Evolutionary conservation across 2,797 vertebrate genomes (phyloP).

Genomic region (Vipera ursinii): DNA sequence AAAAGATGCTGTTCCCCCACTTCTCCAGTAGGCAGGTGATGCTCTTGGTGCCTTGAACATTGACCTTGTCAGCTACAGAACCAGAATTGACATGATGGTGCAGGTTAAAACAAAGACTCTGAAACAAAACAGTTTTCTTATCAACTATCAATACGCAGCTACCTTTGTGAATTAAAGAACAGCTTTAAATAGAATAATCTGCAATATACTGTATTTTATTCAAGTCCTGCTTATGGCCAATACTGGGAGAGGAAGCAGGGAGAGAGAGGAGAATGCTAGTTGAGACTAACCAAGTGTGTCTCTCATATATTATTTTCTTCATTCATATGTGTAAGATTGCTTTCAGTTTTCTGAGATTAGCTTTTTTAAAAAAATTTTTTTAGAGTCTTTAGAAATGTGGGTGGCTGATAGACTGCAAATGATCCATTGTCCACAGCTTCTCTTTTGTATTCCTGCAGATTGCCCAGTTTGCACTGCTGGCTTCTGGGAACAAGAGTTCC

Average conservation of each 20-base stretch:
- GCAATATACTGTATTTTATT: background rate
- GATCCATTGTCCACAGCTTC: background rate
- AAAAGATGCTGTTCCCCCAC: conserved; percentile 70
- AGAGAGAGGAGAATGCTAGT: background rate
- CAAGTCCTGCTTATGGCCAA: background rate
- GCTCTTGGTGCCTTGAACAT: conserved; percentile 63
- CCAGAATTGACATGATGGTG: conserved; percentile 24
- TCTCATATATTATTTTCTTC: background rate
- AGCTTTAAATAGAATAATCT: background rate
- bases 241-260: background rate
- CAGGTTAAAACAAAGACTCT: conserved; percentile 25
- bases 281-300: background rate
- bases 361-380: background rate
- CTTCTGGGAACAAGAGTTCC: background rate
- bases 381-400: background rate
- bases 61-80: conserved; percentile 66
- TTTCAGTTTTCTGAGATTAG: background rate
- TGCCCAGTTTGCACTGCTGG: background rate
- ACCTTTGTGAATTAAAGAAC: background rate
- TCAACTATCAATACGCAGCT: background rate
- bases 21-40: conserved; percentile 68
- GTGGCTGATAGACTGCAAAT: background rate
- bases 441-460: background rate
- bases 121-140: conserved; percentile 27
- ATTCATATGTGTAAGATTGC: background rate